Evolutionary conservation across 2,113 vertebrate species (phyloP), one percentile per base, ranked within the genome.

Genomic region (Phoenicopterus ruber): DNA sequence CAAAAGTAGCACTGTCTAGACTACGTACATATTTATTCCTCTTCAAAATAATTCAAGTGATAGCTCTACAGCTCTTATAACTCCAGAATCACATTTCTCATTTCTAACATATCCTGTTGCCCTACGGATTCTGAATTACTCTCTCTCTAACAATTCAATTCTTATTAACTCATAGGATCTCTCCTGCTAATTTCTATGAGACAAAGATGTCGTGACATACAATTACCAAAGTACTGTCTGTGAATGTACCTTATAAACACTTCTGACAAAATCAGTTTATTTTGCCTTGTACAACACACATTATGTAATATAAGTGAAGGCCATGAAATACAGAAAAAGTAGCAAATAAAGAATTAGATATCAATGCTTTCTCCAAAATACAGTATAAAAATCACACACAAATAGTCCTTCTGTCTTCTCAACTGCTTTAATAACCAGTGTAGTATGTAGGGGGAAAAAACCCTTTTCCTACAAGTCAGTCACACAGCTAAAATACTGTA

Each of bases 1-100:
- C 82, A 88, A 26, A 82, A 95, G 57, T 2, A 90, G 55, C 55
- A 49, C 59, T 52, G 73, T 84, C 86, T 95, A 89, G 91, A 91
- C 93, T 79, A 19, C 1, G 1, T 32, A 84, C 42, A 31, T 55
- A 84, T n/a, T 88, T 84, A 74, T 84, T 36, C 38, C 55, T 91
- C 63, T 88, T 73, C 62, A 88, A 86, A 94, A 82, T 21, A 81
- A 74, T n/a, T 38, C 63, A 42, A 79, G 5, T 29, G 65, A 62
- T 29, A 82, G 66, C 18, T 85, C 38, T 31, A 25, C 44, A 82
- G 58, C 34, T 65, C 40, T 54, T n/a, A 5, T 5, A 80, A 40
- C 36, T 81, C 59, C 47, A 74, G 59, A 92, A 71, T 74, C 50
- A 16, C 57, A 58, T 32, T 88, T 77, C 80, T 63, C 50, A 86